Conservation (phyloP, 53 echinoderm and acorn worm genomes). For the Paelopatides confundens region DNA sequence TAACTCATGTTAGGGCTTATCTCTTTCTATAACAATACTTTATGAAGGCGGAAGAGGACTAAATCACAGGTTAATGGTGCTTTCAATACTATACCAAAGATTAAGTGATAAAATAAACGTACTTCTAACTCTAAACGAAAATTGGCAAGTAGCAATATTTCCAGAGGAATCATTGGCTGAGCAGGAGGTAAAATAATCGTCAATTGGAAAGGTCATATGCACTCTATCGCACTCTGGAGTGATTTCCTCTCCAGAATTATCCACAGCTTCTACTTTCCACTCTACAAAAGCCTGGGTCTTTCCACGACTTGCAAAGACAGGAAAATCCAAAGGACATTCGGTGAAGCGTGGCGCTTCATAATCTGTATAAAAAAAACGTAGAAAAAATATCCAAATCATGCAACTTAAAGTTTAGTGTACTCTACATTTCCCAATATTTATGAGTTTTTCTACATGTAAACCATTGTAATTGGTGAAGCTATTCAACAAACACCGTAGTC, state of each 20-base stretch:
- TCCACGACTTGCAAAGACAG: constrained; percentile 55
- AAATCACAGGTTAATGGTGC: too few relatives aligned
- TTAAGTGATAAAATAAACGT: neutral
- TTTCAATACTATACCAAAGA: too few relatives aligned
- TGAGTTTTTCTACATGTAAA: too few relatives aligned
- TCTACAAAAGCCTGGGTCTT: constrained; percentile 54
- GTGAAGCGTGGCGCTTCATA: constrained; percentile 71
- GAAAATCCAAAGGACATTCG: constrained; percentile 61
- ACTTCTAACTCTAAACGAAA: neutral
- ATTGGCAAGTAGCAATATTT: neutral
- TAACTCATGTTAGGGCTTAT: too few relatives aligned
- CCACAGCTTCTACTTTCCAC: constrained; percentile 71
- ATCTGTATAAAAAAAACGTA: constrained; percentile 46
- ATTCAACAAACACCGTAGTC: too few relatives aligned
- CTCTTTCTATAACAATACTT: too few relatives aligned
- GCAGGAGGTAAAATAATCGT: constrained; percentile 30
- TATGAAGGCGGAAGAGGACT: too few relatives aligned
- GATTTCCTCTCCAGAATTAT: constrained; percentile 56
- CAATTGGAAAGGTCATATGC: constrained; percentile 11
- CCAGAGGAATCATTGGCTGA: constrained; percentile 33
- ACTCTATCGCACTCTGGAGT: constrained; percentile 14
- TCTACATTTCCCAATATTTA: too few relatives aligned
- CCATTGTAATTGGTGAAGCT: too few relatives aligned
- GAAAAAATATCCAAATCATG: too few relatives aligned
- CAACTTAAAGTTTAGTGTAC: too few relatives aligned